These are phyloP conservation scores for Monopterus albus DNA, from an alignment of 2,113 vertebrate species.

Conservation along the genomic window DNA sequence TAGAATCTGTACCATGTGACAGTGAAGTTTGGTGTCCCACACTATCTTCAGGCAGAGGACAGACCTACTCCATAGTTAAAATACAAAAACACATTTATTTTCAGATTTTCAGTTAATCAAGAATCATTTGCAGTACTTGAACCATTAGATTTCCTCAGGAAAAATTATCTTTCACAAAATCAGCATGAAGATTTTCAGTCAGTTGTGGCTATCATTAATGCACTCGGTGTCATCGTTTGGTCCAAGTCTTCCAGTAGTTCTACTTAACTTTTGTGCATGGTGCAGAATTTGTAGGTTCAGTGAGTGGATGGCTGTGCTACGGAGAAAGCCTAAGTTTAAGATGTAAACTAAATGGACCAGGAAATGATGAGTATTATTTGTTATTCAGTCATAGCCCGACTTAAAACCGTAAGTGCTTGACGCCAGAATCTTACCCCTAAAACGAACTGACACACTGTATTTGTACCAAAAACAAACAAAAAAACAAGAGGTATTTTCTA, in stretches of 20 bases:
- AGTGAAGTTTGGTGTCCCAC: conserved; percentile 1
- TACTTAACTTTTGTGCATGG: background rate
- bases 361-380: background rate
- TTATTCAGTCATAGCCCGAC: conserved; percentile 4
- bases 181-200: background rate
- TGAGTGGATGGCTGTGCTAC: background rate
- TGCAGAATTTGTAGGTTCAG: background rate
- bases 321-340: background rate
- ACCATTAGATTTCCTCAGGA: too few species aligned
- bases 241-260: background rate
- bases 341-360: background rate
- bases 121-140: background rate
- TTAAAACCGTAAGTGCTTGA: background rate
- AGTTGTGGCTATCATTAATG: background rate
- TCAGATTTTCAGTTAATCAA: too few species aligned
- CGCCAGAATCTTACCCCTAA: conserved; percentile 6
- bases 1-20: too few species aligned
- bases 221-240: conserved; percentile 14
- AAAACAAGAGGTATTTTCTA: background rate
- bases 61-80: background rate
- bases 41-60: background rate
- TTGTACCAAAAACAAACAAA: conserved; percentile 4
- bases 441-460: background rate
- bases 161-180: background rate
- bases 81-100: conserved; percentile 2